Evolutionary conservation across 2,113 vertebrate genomes (phyloP), one percentile per base, ranked within the genome.

Genomic region (Uria lomvia): DNA sequence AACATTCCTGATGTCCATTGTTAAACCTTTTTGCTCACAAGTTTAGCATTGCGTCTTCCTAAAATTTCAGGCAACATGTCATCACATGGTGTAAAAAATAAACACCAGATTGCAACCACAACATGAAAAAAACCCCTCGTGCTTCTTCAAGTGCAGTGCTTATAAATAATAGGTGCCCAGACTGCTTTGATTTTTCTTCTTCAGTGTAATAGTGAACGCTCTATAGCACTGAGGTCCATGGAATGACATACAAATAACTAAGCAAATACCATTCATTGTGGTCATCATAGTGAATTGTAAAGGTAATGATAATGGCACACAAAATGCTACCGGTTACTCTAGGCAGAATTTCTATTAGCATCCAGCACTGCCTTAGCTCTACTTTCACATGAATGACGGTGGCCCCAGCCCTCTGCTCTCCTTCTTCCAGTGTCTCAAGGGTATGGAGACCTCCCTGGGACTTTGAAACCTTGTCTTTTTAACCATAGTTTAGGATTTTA

Each of bases 61-160:
- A 93, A 96, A 90, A 95, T 94, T 92, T 94, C 91, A 94, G 80
- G 82, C 95, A 94, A 58, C 79, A 80, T 93, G 88, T 96, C 87
- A 88, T 96, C 49, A 8, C 86, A 84, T 92, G 75, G 90, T 95
- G 68, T 74, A 93, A 94, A 94, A 96, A 90, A 88, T 88, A 97
- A 96, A 95, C 95, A 96, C 92, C 94, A 96, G 95, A 96, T 95
- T 96, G 95, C 89, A 96, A 95, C 80, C 59, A 96, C 73, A 96
- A 87, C 83, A 94, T 78, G 65, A 89, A 94, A 85, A 92, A 89
- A 94, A 70, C 13, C 3, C 3, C 30, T 76, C 2, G 0, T 72
- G 76, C n/a, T 90, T 91, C 96, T 91, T 66, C 52, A 94, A 92
- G 86, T 91, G 85, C 32, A 12, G 60, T 38, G 58, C 59, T 95